Evolutionary conservation across 2,888 invertebrate genomes (phyloP).

Genomic region (Stenolophus ochropezus): DNA sequence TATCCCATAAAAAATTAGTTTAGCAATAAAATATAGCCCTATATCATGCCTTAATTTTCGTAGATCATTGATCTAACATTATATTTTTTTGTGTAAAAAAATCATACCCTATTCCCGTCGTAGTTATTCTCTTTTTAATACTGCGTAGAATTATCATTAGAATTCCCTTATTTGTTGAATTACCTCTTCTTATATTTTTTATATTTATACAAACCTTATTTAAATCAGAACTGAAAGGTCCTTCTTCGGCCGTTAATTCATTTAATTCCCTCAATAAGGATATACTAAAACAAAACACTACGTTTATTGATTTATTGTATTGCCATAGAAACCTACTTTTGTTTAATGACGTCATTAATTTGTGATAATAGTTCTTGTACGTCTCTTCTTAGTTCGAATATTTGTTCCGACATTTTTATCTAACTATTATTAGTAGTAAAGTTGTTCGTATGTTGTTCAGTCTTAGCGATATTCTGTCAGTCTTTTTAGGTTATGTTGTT

Average conservation of each 20-base stretch:
- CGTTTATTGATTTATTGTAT: neutral
- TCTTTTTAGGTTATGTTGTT: constrained; percentile 17
- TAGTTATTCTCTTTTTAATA: neutral
- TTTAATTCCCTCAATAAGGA: constrained; percentile 29
- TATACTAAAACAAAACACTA: constrained; percentile 44
- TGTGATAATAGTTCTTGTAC: constrained; percentile 28
- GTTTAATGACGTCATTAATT: constrained; percentile 8
- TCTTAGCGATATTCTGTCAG: neutral
- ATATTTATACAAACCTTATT: constrained; percentile 16
- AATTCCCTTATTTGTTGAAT: neutral
- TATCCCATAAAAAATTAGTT: too few relatives aligned
- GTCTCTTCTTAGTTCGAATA: constrained; percentile 18
- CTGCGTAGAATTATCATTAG: neutral
- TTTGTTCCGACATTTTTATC: constrained; percentile 12
- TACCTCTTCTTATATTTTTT: too few relatives aligned
- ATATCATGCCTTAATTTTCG: neutral
- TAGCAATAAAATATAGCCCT: too few relatives aligned
- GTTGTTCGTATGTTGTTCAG: neutral
- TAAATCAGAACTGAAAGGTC: neutral
- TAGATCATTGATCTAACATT: neutral
- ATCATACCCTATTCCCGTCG: neutral
- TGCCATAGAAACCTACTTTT: constrained; percentile 16
- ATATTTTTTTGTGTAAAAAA: neutral
- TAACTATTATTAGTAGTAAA: neutral
- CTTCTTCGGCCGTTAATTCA: neutral